Conservation (phyloP, 1,140 invertebrate species). For the Heliconius hermathena region DNA sequence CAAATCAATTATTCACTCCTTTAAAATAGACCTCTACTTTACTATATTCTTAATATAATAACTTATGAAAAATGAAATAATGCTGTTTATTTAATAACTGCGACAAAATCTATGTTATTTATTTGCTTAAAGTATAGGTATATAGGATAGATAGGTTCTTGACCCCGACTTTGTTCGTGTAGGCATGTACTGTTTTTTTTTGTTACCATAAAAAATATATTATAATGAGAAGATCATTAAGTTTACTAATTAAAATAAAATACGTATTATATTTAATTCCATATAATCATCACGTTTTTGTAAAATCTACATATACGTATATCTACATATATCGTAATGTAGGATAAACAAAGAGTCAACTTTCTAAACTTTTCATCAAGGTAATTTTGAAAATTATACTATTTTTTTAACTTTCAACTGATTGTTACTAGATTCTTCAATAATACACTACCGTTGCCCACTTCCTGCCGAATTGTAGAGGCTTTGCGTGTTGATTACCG, state of each 20-base stretch:
- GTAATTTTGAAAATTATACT: no score
- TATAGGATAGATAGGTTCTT: not conserved
- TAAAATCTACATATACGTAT: not conserved
- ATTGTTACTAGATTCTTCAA: no score
- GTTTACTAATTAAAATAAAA: conserved; percentile 9
- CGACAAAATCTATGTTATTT: not conserved
- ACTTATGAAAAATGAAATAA: not conserved
- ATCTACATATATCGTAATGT: not conserved
- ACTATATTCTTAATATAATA: not conserved
- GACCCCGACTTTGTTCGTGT: not conserved
- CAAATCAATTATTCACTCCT: no score
- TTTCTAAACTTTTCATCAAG: no score
- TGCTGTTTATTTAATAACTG: not conserved
- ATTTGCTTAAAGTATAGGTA: not conserved
- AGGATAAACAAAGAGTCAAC: no score
- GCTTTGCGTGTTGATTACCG: no score
- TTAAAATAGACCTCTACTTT: not conserved
- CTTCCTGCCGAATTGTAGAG: no score
- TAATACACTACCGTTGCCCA: no score
- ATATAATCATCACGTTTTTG: not conserved
- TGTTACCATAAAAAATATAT: not conserved
- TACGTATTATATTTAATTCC: not conserved
- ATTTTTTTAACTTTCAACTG: no score
- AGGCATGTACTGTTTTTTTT: not conserved
- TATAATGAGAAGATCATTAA: not conserved